A percentile compares a stretch with the other conserved stretches of the same genome.
Conservation (phyloP, 2,888 invertebrate genomes). For the Drosophila trichaetosa region DNA sequence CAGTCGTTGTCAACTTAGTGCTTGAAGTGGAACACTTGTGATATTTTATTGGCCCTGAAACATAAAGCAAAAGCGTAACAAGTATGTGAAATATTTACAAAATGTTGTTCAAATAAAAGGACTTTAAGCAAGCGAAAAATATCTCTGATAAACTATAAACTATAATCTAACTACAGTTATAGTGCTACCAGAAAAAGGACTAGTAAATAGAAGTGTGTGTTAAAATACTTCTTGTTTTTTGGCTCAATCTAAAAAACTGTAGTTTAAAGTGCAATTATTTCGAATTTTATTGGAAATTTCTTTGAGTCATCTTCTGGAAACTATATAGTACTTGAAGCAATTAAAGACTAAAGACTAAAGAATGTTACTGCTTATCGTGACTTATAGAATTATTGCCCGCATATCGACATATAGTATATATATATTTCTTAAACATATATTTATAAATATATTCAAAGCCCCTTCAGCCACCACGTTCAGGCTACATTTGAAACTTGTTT, state of each 20-base stretch:
- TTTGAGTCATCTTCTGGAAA: neutral
- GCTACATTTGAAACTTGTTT: constrained; percentile 18
- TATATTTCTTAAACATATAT: neutral
- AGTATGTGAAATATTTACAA: constrained; percentile 34
- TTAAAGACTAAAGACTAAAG: constrained; percentile 1
- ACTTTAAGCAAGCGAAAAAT: too few relatives aligned
- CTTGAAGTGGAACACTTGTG: constrained; percentile 41
- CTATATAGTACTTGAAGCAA: neutral
- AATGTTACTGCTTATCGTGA: neutral
- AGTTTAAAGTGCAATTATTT: neutral
- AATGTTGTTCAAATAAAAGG: neutral
- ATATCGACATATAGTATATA: neutral
- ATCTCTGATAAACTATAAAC: neutral
- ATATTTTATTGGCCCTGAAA: constrained; percentile 2
- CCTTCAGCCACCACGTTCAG: neutral
- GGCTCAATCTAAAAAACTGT: fast-evolving
- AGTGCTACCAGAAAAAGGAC: neutral
- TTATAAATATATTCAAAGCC: neutral
- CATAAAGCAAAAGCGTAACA: constrained; percentile 15
- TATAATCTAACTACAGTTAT: too few relatives aligned
- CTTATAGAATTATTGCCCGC: constrained; percentile 29
- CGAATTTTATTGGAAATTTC: neutral
- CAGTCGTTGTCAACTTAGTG: constrained; percentile 21
- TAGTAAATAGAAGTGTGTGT: neutral
- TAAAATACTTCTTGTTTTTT: neutral